phyloP scores from a whole-genome alignment of 2,888 invertebrate species.

The Brachypterus glaber region DNA sequence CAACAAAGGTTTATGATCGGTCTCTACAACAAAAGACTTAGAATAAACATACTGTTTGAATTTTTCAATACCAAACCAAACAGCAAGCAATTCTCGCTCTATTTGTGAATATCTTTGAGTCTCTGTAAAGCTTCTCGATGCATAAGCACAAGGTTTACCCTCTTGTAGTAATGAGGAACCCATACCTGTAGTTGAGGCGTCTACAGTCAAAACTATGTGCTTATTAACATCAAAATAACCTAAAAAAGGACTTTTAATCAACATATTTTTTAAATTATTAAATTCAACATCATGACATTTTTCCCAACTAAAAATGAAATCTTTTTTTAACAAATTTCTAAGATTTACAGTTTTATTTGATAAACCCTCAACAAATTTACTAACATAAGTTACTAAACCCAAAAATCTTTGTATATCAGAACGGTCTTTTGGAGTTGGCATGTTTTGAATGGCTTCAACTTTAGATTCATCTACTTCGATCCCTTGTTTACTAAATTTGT shows the following conservation, averaged over 20 bases:
- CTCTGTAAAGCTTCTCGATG: background rate
- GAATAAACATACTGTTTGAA: conserved; percentile 19
- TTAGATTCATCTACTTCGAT: conserved; percentile 20
- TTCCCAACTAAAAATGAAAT: conserved; percentile 9
- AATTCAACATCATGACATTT: conserved; percentile 4
- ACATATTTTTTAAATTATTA: conserved; percentile 6
- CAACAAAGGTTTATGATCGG: conserved; percentile 16
- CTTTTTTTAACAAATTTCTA: conserved; percentile 12
- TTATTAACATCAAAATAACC: conserved; percentile 6
- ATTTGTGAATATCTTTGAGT: background rate
- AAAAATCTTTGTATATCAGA: conserved; percentile 25
- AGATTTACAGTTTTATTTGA: conserved; percentile 14
- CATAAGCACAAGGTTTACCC: background rate
- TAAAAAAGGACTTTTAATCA: conserved; percentile 3
- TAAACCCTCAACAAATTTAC: conserved; percentile 18
- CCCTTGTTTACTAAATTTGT: conserved; percentile 18
- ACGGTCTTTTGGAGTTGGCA: conserved; percentile 21
- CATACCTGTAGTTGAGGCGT: conserved; percentile 9
- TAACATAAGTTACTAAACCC: conserved; percentile 26
- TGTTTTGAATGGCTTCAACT: conserved; percentile 20
- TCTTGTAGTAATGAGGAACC: conserved; percentile 14
- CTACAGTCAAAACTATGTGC: conserved; percentile 8
- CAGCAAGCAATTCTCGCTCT: background rate
- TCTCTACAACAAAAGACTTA: conserved; percentile 18
- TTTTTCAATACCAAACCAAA: conserved; percentile 1